These are phyloP conservation scores for Spodoptera litura DNA, from an alignment of 1,140 invertebrate genomes.

Conservation along the genomic window DNA sequence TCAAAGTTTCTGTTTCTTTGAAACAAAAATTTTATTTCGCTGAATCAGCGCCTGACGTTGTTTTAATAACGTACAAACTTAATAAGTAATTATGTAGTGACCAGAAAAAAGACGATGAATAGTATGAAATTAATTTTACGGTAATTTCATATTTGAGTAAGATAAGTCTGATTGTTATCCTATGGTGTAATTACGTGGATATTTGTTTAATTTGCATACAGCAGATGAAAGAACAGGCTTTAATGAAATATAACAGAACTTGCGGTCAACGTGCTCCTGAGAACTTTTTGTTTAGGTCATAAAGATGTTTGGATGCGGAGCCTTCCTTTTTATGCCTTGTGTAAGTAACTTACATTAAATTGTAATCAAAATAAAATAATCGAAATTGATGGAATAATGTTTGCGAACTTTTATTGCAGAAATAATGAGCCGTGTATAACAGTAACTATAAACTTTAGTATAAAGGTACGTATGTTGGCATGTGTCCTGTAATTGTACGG, in stretches of 20 bases:
- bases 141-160: slow-evolving; percentile 58
- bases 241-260: slow-evolving; percentile 60
- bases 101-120: slow-evolving; percentile 8
- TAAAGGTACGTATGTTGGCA: neutral
- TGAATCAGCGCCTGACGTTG: slow-evolving; percentile 13
- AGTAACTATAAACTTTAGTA: too few species aligned
- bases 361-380: slow-evolving; percentile 1
- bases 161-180: slow-evolving; percentile 55
- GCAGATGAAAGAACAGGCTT: slow-evolving; percentile 57
- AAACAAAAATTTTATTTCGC: neutral
- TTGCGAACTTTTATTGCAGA: too few species aligned
- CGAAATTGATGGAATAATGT: too few species aligned
- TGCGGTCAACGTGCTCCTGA: slow-evolving; percentile 65
- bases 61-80: slow-evolving; percentile 9
- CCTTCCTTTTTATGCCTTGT: neutral
- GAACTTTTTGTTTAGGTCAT: slow-evolving; percentile 56
- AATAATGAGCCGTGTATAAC: too few species aligned
- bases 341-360: slow-evolving; percentile 10
- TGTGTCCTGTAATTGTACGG: neutral
- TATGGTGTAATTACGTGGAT: slow-evolving; percentile 70
- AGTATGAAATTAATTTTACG: slow-evolving; percentile 54
- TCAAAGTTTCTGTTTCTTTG: neutral
- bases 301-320: neutral
- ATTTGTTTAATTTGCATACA: slow-evolving; percentile 69
- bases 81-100: slow-evolving; percentile 13